Conservation (phyloP, 2,888 invertebrate species). For the Sarcophaga caerulescens region DNA sequence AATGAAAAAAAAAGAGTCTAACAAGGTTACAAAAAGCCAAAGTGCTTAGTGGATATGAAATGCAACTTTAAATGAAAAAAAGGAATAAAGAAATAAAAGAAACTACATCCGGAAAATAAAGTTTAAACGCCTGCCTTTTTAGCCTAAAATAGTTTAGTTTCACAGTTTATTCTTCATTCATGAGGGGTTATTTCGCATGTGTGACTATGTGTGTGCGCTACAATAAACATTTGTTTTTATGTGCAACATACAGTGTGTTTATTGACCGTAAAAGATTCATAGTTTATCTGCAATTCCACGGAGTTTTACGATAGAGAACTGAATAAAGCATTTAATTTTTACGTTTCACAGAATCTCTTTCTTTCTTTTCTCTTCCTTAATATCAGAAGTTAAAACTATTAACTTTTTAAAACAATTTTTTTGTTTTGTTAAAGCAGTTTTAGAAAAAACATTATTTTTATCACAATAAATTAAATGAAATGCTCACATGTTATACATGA, state of each 20-base stretch:
- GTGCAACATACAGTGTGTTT: slow-evolving; percentile 32
- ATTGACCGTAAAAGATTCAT: slow-evolving; percentile 54
- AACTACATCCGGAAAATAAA: slow-evolving; percentile 12
- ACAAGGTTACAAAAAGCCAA: slow-evolving; percentile 2
- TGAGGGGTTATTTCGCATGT: not conserved
- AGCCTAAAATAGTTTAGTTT: not conserved
- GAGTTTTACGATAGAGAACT: slow-evolving; percentile 9
- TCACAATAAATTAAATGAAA: too few relatives aligned
- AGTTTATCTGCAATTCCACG: slow-evolving; percentile 30
- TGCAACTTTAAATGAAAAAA: slow-evolving; percentile 9
- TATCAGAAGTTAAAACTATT: not conserved
- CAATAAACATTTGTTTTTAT: not conserved
- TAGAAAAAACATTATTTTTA: not conserved
- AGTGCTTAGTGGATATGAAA: slow-evolving; percentile 9
- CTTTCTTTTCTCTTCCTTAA: too few relatives aligned
- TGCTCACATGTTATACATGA: not conserved
- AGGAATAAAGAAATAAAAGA: not conserved
- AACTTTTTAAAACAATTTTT: not conserved
- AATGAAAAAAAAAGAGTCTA: not conserved
- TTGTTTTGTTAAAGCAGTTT: not conserved
- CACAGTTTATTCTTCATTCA: not conserved
- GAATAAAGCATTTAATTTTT: not conserved
- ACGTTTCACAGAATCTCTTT: not conserved
- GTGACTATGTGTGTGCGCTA: not conserved
- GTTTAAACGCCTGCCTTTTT: slow-evolving; percentile 22